Conservation (phyloP, 2,888 invertebrate genomes). For the Rhopalosiphum nymphaeae region DNA sequence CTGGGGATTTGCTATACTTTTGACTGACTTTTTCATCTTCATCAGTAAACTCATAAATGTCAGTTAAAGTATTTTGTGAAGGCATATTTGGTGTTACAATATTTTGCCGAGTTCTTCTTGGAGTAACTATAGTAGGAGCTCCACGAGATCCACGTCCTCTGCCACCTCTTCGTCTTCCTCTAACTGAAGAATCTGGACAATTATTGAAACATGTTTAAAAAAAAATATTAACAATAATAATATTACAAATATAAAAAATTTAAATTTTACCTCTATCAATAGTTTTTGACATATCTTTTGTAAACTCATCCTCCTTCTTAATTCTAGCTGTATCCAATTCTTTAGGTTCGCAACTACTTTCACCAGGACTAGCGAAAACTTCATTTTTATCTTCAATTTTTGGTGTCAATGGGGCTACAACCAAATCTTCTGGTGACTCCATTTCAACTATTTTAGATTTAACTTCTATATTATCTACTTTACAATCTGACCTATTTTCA, state of each 20-base stretch:
- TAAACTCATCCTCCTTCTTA: constrained; percentile 59
- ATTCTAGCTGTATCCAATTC: constrained; percentile 66
- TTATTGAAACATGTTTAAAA: not conserved
- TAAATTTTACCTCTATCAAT: constrained; percentile 47
- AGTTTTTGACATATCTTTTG: constrained; percentile 53
- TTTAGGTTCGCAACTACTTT: constrained; percentile 66
- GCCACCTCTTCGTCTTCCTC: constrained; percentile 72
- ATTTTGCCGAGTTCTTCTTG: constrained; percentile 65
- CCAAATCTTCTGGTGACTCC: constrained; percentile 54
- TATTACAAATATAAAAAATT: not conserved
- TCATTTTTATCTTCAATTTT: constrained; percentile 66
- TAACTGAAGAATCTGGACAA: constrained; percentile 71
- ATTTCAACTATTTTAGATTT: constrained; percentile 63
- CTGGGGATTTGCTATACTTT: constrained; percentile 69
- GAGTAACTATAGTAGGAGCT: constrained; percentile 62
- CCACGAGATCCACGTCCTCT: constrained; percentile 62
- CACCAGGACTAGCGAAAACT: constrained; percentile 66
- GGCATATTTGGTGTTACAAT: constrained; percentile 58
- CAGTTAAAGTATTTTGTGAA: constrained; percentile 72
- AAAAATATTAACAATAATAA: not conserved
- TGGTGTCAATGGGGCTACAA: constrained; percentile 66
- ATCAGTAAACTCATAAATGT: constrained; percentile 92
- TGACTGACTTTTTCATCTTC: constrained; percentile 83
- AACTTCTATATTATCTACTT: constrained; percentile 32
- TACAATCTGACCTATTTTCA: constrained; percentile 38